These are phyloP conservation scores for Ataeniobius toweri DNA, from an alignment of 2,797 vertebrate genomes.

Conservation along the genomic window DNA sequence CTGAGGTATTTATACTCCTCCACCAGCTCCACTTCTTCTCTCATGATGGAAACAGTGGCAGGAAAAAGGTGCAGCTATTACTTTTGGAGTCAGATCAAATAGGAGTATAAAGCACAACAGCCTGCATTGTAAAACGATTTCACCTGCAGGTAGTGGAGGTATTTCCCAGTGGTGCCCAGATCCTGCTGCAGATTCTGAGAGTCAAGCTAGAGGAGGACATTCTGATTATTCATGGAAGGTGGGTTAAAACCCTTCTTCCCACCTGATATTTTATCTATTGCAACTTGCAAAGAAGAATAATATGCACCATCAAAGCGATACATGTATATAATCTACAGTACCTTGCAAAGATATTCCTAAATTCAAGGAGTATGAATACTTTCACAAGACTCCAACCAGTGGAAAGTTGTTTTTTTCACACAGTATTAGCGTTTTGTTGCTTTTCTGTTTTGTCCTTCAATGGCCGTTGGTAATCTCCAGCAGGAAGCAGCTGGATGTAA, in stretches of 20 bases:
- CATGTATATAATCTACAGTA: not conserved
- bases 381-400: not conserved
- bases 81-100: not conserved
- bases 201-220: not conserved
- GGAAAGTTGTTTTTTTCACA: not conserved
- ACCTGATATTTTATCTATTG: not conserved
- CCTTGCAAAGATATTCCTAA: not conserved
- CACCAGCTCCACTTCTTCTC: too few species aligned
- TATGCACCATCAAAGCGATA: not conserved
- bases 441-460: not conserved
- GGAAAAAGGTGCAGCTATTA: not conserved
- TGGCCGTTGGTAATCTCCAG: not conserved
- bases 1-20: too few species aligned
- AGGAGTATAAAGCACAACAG: not conserved
- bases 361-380: not conserved
- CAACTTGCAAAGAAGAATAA: too few species aligned
- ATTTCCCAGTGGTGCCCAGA: not conserved
- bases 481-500: not conserved
- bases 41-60: too few species aligned
- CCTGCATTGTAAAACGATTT: not conserved
- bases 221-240: not conserved
- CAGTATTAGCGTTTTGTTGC: not conserved
- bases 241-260: not conserved
- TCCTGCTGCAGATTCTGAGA: not conserved
- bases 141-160: not conserved